Conservation (phyloP, 2,888 invertebrate species). For the Meandrusa payeni region DNA sequence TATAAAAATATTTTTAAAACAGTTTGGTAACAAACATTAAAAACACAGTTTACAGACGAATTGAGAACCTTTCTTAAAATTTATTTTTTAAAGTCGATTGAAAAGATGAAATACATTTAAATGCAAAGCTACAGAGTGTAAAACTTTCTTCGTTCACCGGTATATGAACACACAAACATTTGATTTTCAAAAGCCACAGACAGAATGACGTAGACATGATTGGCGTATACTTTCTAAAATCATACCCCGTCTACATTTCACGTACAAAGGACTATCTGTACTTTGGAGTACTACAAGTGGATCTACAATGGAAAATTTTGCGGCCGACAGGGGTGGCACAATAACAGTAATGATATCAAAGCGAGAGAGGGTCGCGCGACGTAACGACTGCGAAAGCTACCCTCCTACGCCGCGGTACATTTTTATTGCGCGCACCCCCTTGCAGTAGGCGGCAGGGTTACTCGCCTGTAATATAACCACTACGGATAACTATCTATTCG, state of each 20-base stretch:
- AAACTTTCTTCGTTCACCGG: no score
- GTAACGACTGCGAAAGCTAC: slow-evolving; percentile 38
- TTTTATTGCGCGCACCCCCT: slow-evolving; percentile 63
- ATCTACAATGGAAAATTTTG: slow-evolving; percentile 41
- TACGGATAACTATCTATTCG: slow-evolving; percentile 53
- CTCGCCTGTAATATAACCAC: slow-evolving; percentile 72
- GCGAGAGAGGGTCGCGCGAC: slow-evolving; percentile 44
- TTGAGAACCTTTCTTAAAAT: no score
- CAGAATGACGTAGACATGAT: no score
- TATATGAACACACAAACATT: no score
- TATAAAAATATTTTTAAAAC: no score
- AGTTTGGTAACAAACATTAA: no score
- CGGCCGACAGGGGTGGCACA: slow-evolving; percentile 51
- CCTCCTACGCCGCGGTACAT: slow-evolving; percentile 45
- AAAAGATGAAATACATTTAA: no score
- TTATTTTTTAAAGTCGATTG: no score
- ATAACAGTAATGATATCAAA: slow-evolving; percentile 68
- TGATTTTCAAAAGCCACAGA: neutral
- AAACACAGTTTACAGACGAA: no score
- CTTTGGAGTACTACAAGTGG: slow-evolving; percentile 39
- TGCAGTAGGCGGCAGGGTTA: slow-evolving; percentile 47
- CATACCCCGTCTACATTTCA: slow-evolving; percentile 17
- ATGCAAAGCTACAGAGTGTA: no score
- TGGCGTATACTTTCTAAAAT: slow-evolving; percentile 7
- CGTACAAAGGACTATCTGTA: slow-evolving; percentile 19